Percentiles rank a stretch among this genome's conserved stretches.
These are phyloP conservation scores for Acipenser transmontanus DNA, from an alignment of 2,797 vertebrate species.

Conservation along the genomic window DNA sequence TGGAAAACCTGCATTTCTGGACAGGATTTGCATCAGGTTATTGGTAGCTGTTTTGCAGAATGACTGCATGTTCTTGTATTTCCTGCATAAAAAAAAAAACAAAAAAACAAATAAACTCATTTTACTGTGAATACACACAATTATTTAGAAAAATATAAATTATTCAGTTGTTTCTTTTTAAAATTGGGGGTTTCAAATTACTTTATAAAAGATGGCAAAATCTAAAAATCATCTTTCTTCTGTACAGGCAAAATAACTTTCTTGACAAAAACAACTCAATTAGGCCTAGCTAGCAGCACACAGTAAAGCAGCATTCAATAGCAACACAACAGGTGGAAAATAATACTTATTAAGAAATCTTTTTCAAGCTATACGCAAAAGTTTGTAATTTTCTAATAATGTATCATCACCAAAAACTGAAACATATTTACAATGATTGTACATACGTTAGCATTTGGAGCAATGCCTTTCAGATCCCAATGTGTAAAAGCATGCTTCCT, in stretches of 20 bases:
- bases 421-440: neutral
- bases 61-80: conserved; percentile 53
- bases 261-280: neutral
- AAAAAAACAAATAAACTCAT: neutral
- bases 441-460: neutral
- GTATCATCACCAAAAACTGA: too few species aligned
- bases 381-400: too few species aligned
- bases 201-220: neutral
- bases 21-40: conserved; percentile 36
- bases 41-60: conserved; percentile 43
- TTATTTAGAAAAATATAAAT: neutral
- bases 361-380: too few species aligned
- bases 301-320: too few species aligned
- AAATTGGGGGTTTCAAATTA: conserved; percentile 5
- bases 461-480: neutral
- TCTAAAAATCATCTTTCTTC: conserved; percentile 15
- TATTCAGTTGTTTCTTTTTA: conserved; percentile 14
- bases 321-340: too few species aligned
- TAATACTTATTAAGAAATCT: too few species aligned
- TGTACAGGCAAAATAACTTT: neutral
- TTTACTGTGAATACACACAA: neutral
- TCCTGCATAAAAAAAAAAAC: conserved; percentile 34
- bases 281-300: too few species aligned
- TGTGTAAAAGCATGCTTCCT: conserved; percentile 32
- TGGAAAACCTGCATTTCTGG: conserved; percentile 31